Conservation (phyloP, 2,888 invertebrate species). For the Ischnura elegans region DNA sequence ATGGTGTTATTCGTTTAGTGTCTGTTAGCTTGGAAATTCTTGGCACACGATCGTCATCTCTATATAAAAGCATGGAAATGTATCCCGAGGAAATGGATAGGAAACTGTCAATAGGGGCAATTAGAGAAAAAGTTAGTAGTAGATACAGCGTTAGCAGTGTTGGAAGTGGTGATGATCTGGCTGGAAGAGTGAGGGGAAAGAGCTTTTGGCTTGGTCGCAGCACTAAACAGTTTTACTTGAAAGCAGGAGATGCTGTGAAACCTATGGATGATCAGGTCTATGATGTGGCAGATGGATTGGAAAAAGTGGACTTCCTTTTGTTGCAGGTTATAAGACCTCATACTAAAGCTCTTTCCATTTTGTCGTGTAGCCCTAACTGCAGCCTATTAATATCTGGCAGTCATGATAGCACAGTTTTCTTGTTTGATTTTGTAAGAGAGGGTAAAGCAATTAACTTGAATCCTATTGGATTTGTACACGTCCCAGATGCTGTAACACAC, state of each 20-base stretch:
- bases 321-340: conserved; percentile 80
- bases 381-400: conserved; percentile 48
- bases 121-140: background rate
- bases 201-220: conserved; percentile 22
- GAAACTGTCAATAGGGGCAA: background rate
- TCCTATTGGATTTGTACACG: conserved; percentile 85
- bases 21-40: conserved; percentile 74
- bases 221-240: background rate
- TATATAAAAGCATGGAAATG: background rate
- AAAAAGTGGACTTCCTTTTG: background rate
- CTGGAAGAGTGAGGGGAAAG: background rate
- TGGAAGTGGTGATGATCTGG: background rate
- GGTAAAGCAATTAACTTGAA: conserved; percentile 75
- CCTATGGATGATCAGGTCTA: conserved; percentile 22
- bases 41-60: conserved; percentile 74
- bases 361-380: conserved; percentile 81
- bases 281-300: background rate
- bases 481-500: conserved; percentile 83
- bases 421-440: conserved; percentile 16
- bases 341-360: conserved; percentile 81
- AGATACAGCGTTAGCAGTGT: conserved; percentile 10
- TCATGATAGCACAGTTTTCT: conserved; percentile 50
- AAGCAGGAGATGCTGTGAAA: background rate
- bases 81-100: background rate
- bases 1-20: conserved; percentile 85